Base-by-base conservation (phyloP, 1,140 invertebrate genomes). In the Drosophila pseudoobscura region DNA sequence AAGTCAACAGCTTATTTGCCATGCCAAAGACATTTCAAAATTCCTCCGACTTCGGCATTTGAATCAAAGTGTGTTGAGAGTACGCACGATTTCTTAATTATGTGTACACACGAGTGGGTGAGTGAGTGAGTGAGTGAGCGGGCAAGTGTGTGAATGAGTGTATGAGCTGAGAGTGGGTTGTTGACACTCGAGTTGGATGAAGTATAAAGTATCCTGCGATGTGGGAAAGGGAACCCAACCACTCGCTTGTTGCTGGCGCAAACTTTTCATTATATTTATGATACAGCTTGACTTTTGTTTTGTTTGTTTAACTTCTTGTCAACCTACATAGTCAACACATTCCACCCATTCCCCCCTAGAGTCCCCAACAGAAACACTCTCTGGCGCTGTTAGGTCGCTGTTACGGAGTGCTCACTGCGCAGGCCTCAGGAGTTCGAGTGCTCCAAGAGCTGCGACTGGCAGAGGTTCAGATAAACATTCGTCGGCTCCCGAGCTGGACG, bases 251-350 rank as follows among this genome's bases (percentile, higher is more conserved):
- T 85, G 75, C 76, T 80, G 59, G 56, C 58, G 29, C 72, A 55
- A 79, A 84, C 49, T 84, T 87, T 85, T 87, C 68, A 80, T 70
- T 75, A 75, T 74, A 80, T 75, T 70, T 57, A 62, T 62, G 75
- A 66, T 72, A 66, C 60, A 78, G 78, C 79, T 83, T 87, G 83
- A 88, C 83, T 88, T 88, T 87, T 88, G 83, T 73, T 87, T 78
- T 87, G 83, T 87, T 87, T 87, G 58, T 72, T 89, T 87, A 89
- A 87, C 75, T 87, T 78, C 75, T 76, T 83, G 75, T 78, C 82
- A 78, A 78, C 68, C 74, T 66, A 85, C 68, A 85, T 75, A 75
- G 65, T 58, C 71, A 6, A n/a, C 22, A 55, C 63, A 31, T 20
- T 41, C 29, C 45, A 15, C 15, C 15, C 15, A 26, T 26, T 26